Evolutionary conservation across 2,797 vertebrate species (phyloP), one percentile per base, ranked within the genome.

Genomic region (Falco columbarius): DNA sequence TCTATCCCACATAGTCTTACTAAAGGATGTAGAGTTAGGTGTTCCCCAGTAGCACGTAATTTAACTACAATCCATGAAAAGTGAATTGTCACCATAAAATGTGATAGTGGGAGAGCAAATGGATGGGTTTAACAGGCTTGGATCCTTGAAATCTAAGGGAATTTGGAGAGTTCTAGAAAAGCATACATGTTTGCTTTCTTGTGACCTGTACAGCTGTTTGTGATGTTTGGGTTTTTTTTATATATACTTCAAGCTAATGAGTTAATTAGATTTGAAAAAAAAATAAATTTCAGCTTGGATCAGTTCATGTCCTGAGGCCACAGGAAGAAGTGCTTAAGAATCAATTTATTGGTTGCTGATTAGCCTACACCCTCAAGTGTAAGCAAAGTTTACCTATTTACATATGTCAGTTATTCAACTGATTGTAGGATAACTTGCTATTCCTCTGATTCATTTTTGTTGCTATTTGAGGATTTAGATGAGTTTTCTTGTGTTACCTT

Each of bases 311-410:
- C 86, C 65, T 38, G 27, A 80, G 63, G 82, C 32, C 51, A 21
- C 34, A 75, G 90, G 59, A 88, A 76, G 65, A 83, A 63, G 32
- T 59, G 27, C n/a, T 88, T 71, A 66, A 47, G 68, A 90, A 95
- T 86, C 34, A 83, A 67, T 92, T 42, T 86, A 76, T 88, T 90
- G 61, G 29, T 59, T 83, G 72, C n/a, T 88, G 59, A 58, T 76
- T 73, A 82, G 26, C 42, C 20, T 73, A 12, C 32, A 76, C 14
- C 19, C 46, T 73, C 13, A 36, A 66, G 27, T 74, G 27, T 65
- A 72, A 74, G 36, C 36, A 6, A 36, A 72, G 63, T 26, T 90
- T 73, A 66, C n/a, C 26, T 47, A 12, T 67, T 83, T 56, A 12
- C 5, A 6, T 26, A 10, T 49, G 6, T 36, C 9, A 21, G 14